phyloP scores from a whole-genome alignment of 2,888 invertebrate species.

The Euplagia quadripunctaria region DNA sequence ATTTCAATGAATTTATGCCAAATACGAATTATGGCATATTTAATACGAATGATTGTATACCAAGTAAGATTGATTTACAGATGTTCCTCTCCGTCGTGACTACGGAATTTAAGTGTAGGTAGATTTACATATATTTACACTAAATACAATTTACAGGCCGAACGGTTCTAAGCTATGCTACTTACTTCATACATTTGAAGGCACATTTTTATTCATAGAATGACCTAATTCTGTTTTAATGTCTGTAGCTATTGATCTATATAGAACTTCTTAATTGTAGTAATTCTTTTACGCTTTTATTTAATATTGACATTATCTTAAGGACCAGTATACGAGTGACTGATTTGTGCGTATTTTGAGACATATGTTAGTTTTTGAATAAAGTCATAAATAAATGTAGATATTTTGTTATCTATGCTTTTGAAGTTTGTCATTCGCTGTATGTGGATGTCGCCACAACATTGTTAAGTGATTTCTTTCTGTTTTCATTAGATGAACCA shows the following conservation, averaged over 20 bases:
- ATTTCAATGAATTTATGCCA: background rate
- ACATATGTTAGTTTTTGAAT: background rate
- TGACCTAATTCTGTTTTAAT: slow-evolving; percentile 66
- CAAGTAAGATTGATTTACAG: background rate
- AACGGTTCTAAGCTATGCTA: slow-evolving; percentile 73
- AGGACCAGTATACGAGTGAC: background rate
- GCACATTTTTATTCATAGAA: slow-evolving; percentile 83
- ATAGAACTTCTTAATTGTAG: slow-evolving; percentile 44
- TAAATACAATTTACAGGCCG: slow-evolving; percentile 71
- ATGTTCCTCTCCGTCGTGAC: slow-evolving; percentile 24
- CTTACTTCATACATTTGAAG: slow-evolving; percentile 81
- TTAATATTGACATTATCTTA: background rate
- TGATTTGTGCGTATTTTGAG: background rate
- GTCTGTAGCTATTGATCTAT: slow-evolving; percentile 42
- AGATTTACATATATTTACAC: slow-evolving; percentile 61
- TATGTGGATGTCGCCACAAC: no score
- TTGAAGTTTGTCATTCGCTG: no score
- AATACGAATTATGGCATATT: background rate
- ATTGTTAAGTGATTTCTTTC: no score
- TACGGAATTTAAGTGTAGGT: slow-evolving; percentile 44
- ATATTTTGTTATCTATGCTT: background rate
- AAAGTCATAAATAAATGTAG: background rate
- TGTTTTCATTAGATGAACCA: no score
- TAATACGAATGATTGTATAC: background rate
- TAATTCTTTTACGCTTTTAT: slow-evolving; percentile 37